Conservation (phyloP, 2,113 vertebrate species). For the Platichthys flesus region DNA sequence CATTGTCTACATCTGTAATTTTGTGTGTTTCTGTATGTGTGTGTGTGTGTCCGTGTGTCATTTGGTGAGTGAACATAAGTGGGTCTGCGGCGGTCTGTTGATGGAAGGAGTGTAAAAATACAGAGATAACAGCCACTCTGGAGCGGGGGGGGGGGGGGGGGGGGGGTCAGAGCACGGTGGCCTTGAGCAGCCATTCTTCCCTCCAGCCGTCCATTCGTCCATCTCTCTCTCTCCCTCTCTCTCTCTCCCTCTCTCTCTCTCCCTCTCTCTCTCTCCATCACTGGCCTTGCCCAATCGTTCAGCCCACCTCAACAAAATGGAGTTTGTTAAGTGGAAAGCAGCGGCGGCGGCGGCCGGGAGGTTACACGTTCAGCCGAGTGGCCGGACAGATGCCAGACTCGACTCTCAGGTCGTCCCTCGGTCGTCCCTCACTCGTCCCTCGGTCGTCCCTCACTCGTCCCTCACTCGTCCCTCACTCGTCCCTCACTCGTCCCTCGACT, state of each 20-base stretch:
- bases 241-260: conserved; percentile 7
- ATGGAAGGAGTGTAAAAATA: conserved; percentile 84
- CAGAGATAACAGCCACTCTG: conserved; percentile 80
- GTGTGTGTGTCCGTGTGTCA: conserved; percentile 58
- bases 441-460: no score
- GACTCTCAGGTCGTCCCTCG: not conserved
- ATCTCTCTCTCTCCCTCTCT: conserved; percentile 30
- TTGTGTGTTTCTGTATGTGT: conserved; percentile 41
- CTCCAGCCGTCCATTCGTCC: conserved; percentile 59
- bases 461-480: not conserved
- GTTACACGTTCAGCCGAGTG: conserved; percentile 15
- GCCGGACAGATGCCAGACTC: not conserved
- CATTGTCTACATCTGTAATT: conserved; percentile 69
- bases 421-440: no score
- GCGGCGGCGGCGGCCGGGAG: conserved; percentile 3
- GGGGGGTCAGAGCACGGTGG: conserved; percentile 37
- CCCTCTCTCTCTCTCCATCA: conserved; percentile 2
- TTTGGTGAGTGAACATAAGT: conserved; percentile 84
- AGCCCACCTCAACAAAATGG: conserved; percentile 68
- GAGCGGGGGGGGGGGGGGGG: conserved; percentile 18
- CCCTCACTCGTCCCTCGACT: no score
- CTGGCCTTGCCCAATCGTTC: conserved; percentile 48
- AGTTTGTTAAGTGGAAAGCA: conserved; percentile 69
- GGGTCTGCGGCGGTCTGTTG: conserved; percentile 77
- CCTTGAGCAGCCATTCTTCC: conserved; percentile 74